These are phyloP conservation scores for Paracentrotus lividus DNA, from an alignment of 53 echinoderm and acorn worm species.

Conservation along the genomic window DNA sequence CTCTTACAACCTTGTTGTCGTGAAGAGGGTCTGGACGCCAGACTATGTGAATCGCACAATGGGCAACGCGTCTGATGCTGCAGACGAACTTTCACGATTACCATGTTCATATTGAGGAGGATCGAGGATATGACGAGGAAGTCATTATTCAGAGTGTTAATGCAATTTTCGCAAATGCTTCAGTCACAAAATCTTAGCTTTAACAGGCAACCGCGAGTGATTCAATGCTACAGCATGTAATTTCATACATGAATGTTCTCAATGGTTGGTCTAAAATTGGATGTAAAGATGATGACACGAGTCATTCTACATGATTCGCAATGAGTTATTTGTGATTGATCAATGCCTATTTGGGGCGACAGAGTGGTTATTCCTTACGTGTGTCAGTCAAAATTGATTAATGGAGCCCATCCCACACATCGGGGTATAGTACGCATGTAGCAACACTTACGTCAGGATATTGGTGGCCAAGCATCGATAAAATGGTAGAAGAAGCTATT, in stretches of 20 bases:
- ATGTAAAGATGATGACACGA: too few species aligned
- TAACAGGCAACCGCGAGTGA: too few species aligned
- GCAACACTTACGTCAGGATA: slow-evolving; percentile 64
- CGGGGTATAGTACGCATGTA: background rate
- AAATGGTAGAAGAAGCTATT: slow-evolving; percentile 69
- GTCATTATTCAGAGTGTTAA: too few species aligned
- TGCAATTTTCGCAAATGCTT: too few species aligned
- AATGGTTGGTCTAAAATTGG: too few species aligned
- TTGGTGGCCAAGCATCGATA: slow-evolving; percentile 76
- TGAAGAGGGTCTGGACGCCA: slow-evolving; percentile 15
- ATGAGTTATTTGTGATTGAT: background rate
- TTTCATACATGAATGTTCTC: too few species aligned
- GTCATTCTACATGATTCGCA: background rate
- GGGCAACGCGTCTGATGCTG: slow-evolving; percentile 69
- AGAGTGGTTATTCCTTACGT: background rate
- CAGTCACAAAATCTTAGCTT: too few species aligned
- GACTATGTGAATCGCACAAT: slow-evolving; percentile 75
- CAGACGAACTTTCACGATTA: too few species aligned
- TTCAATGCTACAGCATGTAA: too few species aligned
- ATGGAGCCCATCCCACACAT: background rate
- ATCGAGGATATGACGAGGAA: too few species aligned
- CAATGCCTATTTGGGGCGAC: background rate
- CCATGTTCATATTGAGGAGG: too few species aligned
- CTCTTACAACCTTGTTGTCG: background rate
- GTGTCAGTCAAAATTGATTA: background rate